A percentile compares a stretch with the other conserved stretches of the same genome.
Evolutionary conservation across 1,140 invertebrate genomes (phyloP).

Genomic region (Pseudomyrmex gracilis): DNA sequence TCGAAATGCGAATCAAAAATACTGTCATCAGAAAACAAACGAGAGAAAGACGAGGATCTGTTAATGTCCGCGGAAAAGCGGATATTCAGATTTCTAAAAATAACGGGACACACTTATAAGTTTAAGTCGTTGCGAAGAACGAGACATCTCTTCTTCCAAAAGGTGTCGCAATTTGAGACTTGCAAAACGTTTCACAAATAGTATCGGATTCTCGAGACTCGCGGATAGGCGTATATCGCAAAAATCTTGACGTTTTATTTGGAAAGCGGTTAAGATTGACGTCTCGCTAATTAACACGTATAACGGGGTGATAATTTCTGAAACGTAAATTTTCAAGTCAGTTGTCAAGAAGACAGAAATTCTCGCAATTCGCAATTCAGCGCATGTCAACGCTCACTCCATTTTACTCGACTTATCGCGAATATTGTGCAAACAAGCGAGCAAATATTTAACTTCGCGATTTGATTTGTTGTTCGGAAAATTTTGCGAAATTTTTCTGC

Average conservation of each 20-base stretch:
- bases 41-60: no score
- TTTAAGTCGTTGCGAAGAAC: not conserved
- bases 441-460: constrained; percentile 2
- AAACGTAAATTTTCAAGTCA: not conserved
- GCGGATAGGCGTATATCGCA: not conserved
- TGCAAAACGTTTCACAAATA: constrained; percentile 33
- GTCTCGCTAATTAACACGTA: not conserved
- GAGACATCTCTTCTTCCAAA: not conserved
- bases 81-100: constrained; percentile 30
- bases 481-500: not conserved
- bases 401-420: constrained; percentile 31
- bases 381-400: no score
- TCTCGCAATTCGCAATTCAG: no score
- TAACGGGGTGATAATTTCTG: no score
- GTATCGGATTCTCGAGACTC: not conserved
- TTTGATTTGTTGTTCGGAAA: constrained; percentile 3
- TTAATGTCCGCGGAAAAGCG: not conserved
- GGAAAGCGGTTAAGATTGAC: not conserved
- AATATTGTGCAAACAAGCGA: constrained; percentile 12
- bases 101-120: not conserved
- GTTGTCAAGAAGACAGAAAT: not conserved
- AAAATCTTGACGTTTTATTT: not conserved
- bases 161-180: not conserved
- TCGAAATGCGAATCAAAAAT: no score
- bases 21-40: no score